A percentile compares a stretch with the other conserved stretches of the same genome.
Evolutionary conservation across 2,797 vertebrate genomes (phyloP).

Genomic region (Clamator glandarius): DNA sequence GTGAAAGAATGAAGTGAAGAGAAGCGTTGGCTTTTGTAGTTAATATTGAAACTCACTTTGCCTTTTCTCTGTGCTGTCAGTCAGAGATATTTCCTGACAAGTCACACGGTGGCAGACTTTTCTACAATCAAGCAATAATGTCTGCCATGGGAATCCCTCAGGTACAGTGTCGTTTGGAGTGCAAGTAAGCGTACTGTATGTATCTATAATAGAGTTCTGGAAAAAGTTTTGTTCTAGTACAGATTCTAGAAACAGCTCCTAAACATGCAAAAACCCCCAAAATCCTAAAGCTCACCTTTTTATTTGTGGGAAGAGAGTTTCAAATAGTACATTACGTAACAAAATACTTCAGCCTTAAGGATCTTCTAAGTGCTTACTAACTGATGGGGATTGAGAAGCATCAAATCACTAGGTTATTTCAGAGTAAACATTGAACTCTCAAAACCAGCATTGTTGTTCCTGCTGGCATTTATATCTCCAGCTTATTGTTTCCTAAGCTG

Average conservation of each 20-base stretch:
- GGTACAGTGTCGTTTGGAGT: constrained; percentile 67
- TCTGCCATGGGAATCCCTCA: constrained; percentile 89
- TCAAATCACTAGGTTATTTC: not conserved
- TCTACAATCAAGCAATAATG: constrained; percentile 91
- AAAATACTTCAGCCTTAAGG: not conserved
- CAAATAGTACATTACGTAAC: not conserved
- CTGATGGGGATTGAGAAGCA: not conserved
- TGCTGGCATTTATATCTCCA: not conserved
- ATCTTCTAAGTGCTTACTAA: not conserved
- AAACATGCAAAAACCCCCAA: not conserved
- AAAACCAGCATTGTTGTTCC: not conserved
- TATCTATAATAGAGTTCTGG: not conserved
- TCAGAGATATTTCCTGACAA: constrained; percentile 92
- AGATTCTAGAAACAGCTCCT: not conserved
- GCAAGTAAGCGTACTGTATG: not conserved
- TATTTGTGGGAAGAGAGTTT: not conserved
- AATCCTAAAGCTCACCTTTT: not conserved
- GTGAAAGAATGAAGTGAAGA: not conserved
- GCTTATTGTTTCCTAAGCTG: not conserved
- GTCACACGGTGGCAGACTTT: constrained; percentile 85
- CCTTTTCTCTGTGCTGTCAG: constrained; percentile 62
- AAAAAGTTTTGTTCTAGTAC: not conserved
- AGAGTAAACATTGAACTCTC: not conserved
- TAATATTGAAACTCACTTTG: not conserved
- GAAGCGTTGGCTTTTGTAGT: fast-evolving